Conservation (phyloP, 2,888 invertebrate species). For the Patella depressa region DNA sequence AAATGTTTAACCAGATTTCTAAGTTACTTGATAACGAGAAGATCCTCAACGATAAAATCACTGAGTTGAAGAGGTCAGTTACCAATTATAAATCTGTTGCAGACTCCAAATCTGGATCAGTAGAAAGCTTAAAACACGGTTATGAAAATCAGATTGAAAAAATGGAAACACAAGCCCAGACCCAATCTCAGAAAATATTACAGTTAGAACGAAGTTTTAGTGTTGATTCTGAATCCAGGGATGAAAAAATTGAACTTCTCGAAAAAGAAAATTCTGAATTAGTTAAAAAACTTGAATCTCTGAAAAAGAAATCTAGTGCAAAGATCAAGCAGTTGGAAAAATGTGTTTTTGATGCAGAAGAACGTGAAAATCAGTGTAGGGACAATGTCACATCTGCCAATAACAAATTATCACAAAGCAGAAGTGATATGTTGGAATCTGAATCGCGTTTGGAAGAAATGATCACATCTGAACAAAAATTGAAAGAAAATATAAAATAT, state of each 20-base stretch:
- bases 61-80: constrained; percentile 25
- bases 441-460: constrained; percentile 18
- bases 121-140: neutral
- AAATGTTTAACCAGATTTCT: constrained; percentile 36
- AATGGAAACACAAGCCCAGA: neutral
- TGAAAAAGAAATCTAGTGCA: neutral
- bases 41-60: constrained; percentile 25
- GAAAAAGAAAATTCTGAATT: constrained; percentile 25
- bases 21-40: constrained; percentile 37
- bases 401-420: constrained; percentile 2
- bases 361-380: constrained; percentile 6
- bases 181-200: neutral
- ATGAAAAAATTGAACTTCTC: neutral
- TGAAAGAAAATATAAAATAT: constrained; percentile 17
- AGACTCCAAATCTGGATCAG: neutral
- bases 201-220: neutral
- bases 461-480: constrained; percentile 15
- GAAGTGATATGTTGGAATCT: constrained; percentile 19
- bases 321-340: constrained; percentile 26
- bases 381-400: constrained; percentile 20
- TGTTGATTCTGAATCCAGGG: neutral
- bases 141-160: neutral
- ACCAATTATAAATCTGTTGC: constrained; percentile 14
- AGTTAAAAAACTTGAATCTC: neutral
- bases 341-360: neutral